These are phyloP conservation scores for Pelodiscus sinensis DNA, from an alignment of 2,113 vertebrate species.

Conservation along the genomic window DNA sequence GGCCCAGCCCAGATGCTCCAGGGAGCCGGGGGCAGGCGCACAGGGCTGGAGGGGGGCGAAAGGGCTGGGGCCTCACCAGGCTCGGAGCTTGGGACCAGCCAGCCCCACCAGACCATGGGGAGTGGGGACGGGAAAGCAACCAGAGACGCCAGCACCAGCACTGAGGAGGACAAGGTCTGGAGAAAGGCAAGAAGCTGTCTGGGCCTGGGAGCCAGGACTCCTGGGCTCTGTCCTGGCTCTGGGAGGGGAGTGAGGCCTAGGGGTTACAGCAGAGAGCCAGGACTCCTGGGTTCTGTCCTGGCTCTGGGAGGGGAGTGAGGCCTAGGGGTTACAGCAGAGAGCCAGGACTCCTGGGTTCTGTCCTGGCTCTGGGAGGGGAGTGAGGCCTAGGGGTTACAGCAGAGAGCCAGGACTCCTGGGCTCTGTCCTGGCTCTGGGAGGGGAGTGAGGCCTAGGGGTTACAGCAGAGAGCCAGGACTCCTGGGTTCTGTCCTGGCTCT, in stretches of 20 bases:
- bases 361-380: too few species aligned
- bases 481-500: not conserved
- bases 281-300: not conserved
- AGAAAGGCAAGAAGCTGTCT: not conserved
- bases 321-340: too few species aligned
- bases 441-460: not conserved
- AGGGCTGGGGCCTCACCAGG: not conserved
- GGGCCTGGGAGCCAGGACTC: not conserved
- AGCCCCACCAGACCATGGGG: not conserved
- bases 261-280: not conserved
- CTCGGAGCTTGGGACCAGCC: not conserved
- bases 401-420: not conserved
- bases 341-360: too few species aligned
- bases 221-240: too few species aligned
- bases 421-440: not conserved
- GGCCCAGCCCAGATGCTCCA: not conserved
- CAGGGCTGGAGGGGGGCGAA: not conserved
- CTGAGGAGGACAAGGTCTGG: not conserved
- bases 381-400: too few species aligned
- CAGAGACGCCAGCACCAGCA: not conserved
- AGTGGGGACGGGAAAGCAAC: not conserved
- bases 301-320: not conserved
- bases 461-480: not conserved
- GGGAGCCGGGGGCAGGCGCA: not conserved
- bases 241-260: not conserved